Conservation (phyloP, 2,888 invertebrate genomes). For the Odontomyia ornata region DNA sequence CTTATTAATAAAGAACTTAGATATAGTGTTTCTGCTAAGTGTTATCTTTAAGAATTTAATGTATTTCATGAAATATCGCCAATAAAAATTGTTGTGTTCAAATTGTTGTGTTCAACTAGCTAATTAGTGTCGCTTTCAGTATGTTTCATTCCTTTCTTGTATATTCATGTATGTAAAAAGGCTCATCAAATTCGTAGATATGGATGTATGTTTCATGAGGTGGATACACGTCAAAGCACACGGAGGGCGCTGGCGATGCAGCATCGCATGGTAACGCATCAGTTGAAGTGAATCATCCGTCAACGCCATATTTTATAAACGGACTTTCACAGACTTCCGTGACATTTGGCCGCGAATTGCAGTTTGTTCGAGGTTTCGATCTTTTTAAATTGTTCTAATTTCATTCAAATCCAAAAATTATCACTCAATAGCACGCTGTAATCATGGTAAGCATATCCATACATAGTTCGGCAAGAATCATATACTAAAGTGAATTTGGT, state of each 20-base stretch:
- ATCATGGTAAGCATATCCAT: constrained; percentile 7
- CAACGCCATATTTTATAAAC: constrained; percentile 36
- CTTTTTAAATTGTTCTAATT: constrained; percentile 13
- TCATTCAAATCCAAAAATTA: not conserved
- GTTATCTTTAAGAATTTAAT: too few relatives aligned
- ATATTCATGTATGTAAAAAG: too few relatives aligned
- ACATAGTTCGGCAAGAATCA: not conserved
- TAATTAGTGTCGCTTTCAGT: too few relatives aligned
- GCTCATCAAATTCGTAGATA: too few relatives aligned
- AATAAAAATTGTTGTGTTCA: too few relatives aligned
- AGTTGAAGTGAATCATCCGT: not conserved
- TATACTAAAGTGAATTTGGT: constrained; percentile 33
- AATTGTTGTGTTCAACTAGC: too few relatives aligned
- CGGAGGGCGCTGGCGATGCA: not conserved
- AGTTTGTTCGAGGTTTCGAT: constrained; percentile 20
- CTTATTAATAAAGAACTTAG: too few relatives aligned
- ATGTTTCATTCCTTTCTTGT: too few relatives aligned
- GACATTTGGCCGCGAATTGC: constrained; percentile 14
- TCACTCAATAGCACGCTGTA: not conserved
- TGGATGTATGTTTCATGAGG: too few relatives aligned
- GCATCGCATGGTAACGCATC: not conserved
- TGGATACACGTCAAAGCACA: too few relatives aligned
- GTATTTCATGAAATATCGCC: too few relatives aligned
- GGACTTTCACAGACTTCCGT: not conserved
- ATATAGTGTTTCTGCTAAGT: too few relatives aligned